Conservation (phyloP, 2,888 invertebrate genomes). For the Sphinx pinastri region DNA sequence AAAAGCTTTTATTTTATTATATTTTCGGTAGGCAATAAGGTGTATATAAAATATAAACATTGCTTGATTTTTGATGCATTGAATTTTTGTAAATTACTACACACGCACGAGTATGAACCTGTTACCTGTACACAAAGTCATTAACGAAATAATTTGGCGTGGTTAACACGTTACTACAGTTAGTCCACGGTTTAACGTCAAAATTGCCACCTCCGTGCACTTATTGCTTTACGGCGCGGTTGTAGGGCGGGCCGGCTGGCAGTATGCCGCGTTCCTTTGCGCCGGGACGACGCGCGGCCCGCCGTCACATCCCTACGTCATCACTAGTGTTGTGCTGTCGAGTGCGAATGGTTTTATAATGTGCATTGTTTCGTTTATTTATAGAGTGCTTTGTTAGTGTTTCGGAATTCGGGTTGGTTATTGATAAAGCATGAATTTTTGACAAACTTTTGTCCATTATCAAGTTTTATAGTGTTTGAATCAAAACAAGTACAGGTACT, state of each 20-base stretch:
- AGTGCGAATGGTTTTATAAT: conserved; percentile 39
- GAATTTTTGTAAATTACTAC: too few relatives aligned
- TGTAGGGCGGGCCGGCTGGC: conserved; percentile 46
- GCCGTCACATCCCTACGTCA: conserved; percentile 40
- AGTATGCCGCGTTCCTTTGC: conserved; percentile 48
- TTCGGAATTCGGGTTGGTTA: too few relatives aligned
- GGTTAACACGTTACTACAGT: conserved; percentile 7
- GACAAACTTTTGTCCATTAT: too few relatives aligned
- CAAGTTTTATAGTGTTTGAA: too few relatives aligned
- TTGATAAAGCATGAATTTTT: too few relatives aligned
- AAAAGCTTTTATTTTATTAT: neutral
- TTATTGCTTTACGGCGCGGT: conserved; percentile 31
- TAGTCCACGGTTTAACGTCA: neutral
- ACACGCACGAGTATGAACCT: too few relatives aligned
- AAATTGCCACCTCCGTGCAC: conserved; percentile 7
- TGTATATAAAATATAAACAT: neutral
- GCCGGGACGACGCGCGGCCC: conserved; percentile 40
- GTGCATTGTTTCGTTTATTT: neutral
- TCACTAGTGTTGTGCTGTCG: conserved; percentile 5
- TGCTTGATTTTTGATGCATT: neutral
- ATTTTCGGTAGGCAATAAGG: too few relatives aligned
- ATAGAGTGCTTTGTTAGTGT: too few relatives aligned
- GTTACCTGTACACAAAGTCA: neutral
- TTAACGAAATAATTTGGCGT: neutral
- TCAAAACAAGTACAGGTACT: too few relatives aligned